phyloP scores from a whole-genome alignment of 2,888 invertebrate species.

The Bhutanitis thaidina region DNA sequence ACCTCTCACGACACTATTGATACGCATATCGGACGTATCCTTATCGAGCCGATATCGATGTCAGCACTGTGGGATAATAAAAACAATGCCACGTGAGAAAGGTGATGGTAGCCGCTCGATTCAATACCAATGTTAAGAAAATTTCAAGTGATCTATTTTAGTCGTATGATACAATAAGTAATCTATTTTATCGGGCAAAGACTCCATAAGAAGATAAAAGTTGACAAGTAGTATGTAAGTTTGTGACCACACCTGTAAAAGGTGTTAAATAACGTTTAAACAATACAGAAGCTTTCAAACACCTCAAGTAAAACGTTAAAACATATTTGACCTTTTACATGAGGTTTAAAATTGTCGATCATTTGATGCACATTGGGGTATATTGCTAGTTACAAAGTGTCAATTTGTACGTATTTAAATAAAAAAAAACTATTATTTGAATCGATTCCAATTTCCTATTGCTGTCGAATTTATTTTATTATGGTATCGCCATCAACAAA shows the following conservation, averaged over 20 bases:
- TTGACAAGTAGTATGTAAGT: constrained; percentile 10
- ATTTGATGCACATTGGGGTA: no score
- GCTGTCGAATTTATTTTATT: no score
- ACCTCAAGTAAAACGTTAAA: not conserved
- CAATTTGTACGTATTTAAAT: no score
- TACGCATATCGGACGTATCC: constrained; percentile 37
- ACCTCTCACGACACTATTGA: constrained; percentile 24
- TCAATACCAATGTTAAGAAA: constrained; percentile 47
- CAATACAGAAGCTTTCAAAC: not conserved
- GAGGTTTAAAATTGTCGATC: no score
- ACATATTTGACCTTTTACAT: not conserved
- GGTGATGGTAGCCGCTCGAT: constrained; percentile 39
- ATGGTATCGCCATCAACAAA: no score
- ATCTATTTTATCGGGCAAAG: constrained; percentile 69
- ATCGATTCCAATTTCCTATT: no score
- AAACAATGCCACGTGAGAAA: constrained; percentile 74
- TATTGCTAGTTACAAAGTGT: no score
- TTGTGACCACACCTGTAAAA: constrained; percentile 7
- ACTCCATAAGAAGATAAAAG: constrained; percentile 32
- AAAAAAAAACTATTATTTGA: no score
- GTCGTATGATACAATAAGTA: constrained; percentile 54
- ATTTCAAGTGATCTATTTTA: constrained; percentile 63
- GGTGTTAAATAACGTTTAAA: constrained; percentile 5
- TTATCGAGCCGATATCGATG: constrained; percentile 56
- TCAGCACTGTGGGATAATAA: constrained; percentile 53